Evolutionary conservation across 2,888 invertebrate genomes (phyloP), one percentile per base, ranked within the genome.

Genomic region (Spodoptera exigua): DNA sequence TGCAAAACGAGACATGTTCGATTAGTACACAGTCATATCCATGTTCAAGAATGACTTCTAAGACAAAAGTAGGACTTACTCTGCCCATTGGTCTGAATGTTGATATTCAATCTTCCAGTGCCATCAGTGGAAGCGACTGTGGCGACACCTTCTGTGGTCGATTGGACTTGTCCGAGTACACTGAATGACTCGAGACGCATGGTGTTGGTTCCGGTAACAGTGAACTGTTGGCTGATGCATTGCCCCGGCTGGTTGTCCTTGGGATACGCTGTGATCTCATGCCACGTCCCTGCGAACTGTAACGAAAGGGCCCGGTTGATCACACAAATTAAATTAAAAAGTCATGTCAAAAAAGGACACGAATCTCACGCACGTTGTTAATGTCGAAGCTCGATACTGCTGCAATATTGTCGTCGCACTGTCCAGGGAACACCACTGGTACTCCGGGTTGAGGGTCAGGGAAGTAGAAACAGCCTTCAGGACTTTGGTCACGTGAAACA

Each of bases 381-480:
- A 84, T 60, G 62, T 85, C 75, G 43, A 91, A 91, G 61, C 84
- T 79, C 0, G 76, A 58, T 0, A 85, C 76, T 11, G 83, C 87
- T 13, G 72, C 48, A 16, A 90, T 84, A 18, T 16, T 83, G 1
- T 68, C 45, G 49, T 90, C 83, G 49, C 92, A 92, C 34, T 85
- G 85, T 39, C 91, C 92, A 9, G 85, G 87, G 74, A 91, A n/a
- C n/a, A n/a, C n/a, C n/a, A n/a, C n/a, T n/a, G n/a, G n/a, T n/a
- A n/a, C n/a, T n/a, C n/a, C n/a, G n/a, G n/a, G n/a, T n/a, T n/a
- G n/a, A n/a, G n/a, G n/a, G n/a, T n/a, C n/a, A n/a, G n/a, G n/a
- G n/a, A n/a, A n/a, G n/a, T n/a, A n/a, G 81, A 92, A 91, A 63
- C 91, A 92, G 0, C 83, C 89, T 0, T 76, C 81, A 3, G 73